Evolutionary conservation across 2,113 vertebrate species (phyloP).

Genomic region (Perca schrenkii): DNA sequence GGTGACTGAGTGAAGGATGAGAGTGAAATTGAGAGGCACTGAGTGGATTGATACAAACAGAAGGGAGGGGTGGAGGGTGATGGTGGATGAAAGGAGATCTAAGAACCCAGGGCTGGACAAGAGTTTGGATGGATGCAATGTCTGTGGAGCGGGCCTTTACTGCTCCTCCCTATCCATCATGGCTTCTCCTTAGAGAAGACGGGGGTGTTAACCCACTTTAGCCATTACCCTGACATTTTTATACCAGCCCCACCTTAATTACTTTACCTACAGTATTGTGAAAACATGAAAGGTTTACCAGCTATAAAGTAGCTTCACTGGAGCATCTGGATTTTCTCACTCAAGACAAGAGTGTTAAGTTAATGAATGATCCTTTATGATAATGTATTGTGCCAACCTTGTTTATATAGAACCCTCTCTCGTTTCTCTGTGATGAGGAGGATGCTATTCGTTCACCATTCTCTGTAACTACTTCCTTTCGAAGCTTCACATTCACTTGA

Average conservation of each 20-base stretch:
- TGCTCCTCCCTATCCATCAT: not conserved
- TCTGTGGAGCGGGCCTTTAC: conserved; percentile 13
- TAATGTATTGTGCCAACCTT: conserved; percentile 21
- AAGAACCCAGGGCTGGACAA: conserved; percentile 16
- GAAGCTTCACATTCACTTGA: conserved; percentile 11
- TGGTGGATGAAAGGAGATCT: conserved; percentile 40
- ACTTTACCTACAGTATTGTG: too few relatives aligned
- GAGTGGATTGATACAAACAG: conserved; percentile 4
- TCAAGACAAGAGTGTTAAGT: not conserved
- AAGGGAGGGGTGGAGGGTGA: conserved; percentile 3
- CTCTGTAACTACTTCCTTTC: conserved; percentile 32
- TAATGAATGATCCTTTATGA: conserved; percentile 16
- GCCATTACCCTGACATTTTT: not conserved
- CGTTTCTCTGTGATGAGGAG: not conserved
- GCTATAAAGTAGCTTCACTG: not conserved
- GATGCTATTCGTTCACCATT: conserved; percentile 21
- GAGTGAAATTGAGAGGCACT: conserved; percentile 21
- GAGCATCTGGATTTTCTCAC: not conserved
- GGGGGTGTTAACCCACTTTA: not conserved
- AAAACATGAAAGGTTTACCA: not conserved
- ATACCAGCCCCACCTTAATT: not conserved
- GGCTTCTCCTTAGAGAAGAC: not conserved
- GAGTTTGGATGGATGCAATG: conserved; percentile 31
- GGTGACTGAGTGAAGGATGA: conserved; percentile 14
- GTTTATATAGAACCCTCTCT: not conserved